Evolutionary conservation across 2,113 vertebrate species (phyloP).

Genomic region (Callaeas wilsoni): DNA sequence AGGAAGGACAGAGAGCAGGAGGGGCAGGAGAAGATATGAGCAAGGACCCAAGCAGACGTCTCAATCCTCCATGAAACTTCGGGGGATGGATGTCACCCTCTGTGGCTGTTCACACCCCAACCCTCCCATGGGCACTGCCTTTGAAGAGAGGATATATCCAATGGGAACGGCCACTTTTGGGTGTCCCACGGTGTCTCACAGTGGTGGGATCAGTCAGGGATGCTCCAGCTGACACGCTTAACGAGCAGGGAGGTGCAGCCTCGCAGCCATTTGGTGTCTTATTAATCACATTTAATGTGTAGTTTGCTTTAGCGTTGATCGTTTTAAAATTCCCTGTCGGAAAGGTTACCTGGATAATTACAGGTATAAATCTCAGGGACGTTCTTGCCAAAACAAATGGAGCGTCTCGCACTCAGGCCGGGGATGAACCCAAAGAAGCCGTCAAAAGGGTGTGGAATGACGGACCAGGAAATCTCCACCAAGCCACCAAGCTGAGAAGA

Average conservation of each 20-base stretch:
- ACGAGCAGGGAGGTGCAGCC: not conserved
- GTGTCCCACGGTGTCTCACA: accelerated
- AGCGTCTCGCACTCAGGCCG: not conserved
- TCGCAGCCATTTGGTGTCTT: not conserved
- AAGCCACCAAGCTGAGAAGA: not conserved
- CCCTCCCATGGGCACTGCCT: not conserved
- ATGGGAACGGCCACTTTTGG: accelerated
- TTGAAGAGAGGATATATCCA: not conserved
- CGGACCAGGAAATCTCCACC: not conserved
- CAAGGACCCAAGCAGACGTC: not conserved
- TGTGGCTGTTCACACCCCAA: not conserved
- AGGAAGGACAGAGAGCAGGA: not conserved
- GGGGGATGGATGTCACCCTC: not conserved
- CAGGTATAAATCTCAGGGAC: constrained; percentile 29
- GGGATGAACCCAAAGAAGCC: not conserved
- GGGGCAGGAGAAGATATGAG: not conserved
- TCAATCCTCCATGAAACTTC: not conserved
- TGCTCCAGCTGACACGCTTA: not conserved
- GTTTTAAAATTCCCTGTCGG: constrained; percentile 4
- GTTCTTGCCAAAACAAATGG: constrained; percentile 56
- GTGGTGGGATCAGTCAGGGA: not conserved
- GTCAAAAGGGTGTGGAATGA: not conserved
- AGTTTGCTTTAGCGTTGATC: constrained; percentile 7
- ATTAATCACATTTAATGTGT: constrained; percentile 49
- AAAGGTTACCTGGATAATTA: constrained; percentile 39